Evolutionary conservation across 1,140 invertebrate species (phyloP).

Genomic region (Heliconius himera): DNA sequence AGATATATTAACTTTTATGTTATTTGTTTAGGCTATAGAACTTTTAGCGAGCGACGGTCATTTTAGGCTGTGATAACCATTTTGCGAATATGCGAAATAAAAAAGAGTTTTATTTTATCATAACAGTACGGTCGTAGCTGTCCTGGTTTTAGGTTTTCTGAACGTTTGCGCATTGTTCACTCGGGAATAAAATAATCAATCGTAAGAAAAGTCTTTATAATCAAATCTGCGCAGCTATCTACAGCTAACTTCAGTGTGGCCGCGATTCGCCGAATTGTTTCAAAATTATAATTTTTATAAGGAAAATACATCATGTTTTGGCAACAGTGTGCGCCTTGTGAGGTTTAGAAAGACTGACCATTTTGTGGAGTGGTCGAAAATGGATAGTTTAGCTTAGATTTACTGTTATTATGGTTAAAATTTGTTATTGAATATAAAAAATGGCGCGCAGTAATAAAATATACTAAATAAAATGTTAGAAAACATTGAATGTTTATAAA

Average conservation of each 20-base stretch:
- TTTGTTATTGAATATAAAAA: background rate
- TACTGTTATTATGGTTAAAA: background rate
- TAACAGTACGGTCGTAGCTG: background rate
- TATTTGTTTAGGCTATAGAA: background rate
- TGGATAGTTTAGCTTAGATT: background rate
- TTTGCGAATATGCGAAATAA: constrained; percentile 14
- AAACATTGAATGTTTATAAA: no score
- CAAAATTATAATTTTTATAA: background rate
- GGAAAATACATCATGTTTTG: background rate
- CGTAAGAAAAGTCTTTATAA: no score
- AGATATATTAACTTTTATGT: background rate
- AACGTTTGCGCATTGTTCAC: no score
- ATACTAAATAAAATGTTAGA: background rate
- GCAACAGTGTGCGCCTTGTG: background rate
- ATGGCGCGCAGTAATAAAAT: background rate
- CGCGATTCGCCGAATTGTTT: background rate
- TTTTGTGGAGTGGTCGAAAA: constrained; percentile 16
- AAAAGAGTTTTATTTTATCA: background rate
- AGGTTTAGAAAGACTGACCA: constrained; percentile 42
- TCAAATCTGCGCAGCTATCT: no score
- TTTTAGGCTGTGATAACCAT: constrained; percentile 70
- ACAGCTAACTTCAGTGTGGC: no score
- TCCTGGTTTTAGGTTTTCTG: no score
- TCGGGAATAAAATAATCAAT: no score
- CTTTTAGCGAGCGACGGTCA: constrained; percentile 49